Conservation (phyloP, 2,113 vertebrate species). For the Mustelus asterias region DNA sequence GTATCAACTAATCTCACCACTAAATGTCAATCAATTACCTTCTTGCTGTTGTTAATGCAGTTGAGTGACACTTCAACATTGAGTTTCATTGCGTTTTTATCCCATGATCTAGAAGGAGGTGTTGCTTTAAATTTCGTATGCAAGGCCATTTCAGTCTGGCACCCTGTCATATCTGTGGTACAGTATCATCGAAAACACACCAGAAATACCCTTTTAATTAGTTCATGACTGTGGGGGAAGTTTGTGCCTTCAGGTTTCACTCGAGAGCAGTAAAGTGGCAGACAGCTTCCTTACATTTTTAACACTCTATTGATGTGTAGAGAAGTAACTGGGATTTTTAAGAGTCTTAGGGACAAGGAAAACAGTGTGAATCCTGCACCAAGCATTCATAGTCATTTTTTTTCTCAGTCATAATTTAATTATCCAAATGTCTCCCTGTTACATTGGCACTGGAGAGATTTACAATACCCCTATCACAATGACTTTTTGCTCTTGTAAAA, state of each 20-base stretch:
- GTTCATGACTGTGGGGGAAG: neutral
- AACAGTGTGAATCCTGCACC: neutral
- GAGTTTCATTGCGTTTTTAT: neutral
- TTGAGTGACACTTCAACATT: neutral
- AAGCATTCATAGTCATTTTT: neutral
- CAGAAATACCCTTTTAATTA: slow-evolving; percentile 12
- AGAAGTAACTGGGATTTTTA: neutral
- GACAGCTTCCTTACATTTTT: neutral
- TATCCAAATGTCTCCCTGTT: neutral
- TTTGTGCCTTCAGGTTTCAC: neutral
- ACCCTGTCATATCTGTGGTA: neutral
- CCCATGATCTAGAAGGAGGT: neutral
- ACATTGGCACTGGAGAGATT: neutral
- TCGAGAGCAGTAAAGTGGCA: neutral
- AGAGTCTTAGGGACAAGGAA: neutral
- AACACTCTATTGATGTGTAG: too few species aligned
- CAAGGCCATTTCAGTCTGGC: neutral
- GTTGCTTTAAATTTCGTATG: neutral
- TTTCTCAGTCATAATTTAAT: neutral
- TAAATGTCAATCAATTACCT: neutral
- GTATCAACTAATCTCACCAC: neutral
- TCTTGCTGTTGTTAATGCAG: neutral
- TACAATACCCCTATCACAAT: neutral
- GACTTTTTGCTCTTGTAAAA: neutral
- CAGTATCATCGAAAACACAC: neutral